Evolutionary conservation across 1,140 invertebrate genomes (phyloP), one percentile per base, ranked within the genome.

Genomic region (Hyphantria cunea): DNA sequence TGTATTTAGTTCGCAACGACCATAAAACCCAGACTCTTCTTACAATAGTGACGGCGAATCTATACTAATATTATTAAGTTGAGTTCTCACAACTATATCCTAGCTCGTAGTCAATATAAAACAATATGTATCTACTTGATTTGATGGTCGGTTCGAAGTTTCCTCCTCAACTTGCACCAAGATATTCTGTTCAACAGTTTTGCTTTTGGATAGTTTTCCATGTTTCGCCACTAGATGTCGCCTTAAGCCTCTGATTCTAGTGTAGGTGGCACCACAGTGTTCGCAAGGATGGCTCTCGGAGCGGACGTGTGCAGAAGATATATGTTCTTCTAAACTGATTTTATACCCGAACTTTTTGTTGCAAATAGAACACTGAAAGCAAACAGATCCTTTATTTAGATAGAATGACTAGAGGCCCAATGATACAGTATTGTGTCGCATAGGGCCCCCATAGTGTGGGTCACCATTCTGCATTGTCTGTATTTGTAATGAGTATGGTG

Each of bases 301-400:
- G 0, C 78, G 74, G 32, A 82, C 78, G 58, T 91, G 86, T 0
- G 72, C 51, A 0, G 74, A 75, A 2, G 80, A 56, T 12, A 89
- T 69, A 15, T 91, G 89, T 54, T 89, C 89, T 11, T 81, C 77
- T 7, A 89, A 49, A 31, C 80, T 87, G 6, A 79, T 50, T 61
- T 91, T 91, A 70, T 91, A 89, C 0, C 84, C 86, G 25, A 89
- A 89, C 48, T 86, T 87, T 54, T 91, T 91, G 10, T 68, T 66
- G 68, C 86, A 89, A 9, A 86, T 76, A 11, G 69, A 66, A 48
- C 86, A 89, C 88, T 90, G 78, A 11, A 80, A 84, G 25, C 25
- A n/a, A 44, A 51, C 33, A 0, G n/a, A 12, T 25, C 2, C 13
- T 6, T 48, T 17, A 9, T 11, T 17, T 17, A 54, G 4, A 53